Evolutionary conservation across 2,113 vertebrate species (phyloP), one percentile per base, ranked within the genome.

Genomic region (Lophotis ruficrista): DNA sequence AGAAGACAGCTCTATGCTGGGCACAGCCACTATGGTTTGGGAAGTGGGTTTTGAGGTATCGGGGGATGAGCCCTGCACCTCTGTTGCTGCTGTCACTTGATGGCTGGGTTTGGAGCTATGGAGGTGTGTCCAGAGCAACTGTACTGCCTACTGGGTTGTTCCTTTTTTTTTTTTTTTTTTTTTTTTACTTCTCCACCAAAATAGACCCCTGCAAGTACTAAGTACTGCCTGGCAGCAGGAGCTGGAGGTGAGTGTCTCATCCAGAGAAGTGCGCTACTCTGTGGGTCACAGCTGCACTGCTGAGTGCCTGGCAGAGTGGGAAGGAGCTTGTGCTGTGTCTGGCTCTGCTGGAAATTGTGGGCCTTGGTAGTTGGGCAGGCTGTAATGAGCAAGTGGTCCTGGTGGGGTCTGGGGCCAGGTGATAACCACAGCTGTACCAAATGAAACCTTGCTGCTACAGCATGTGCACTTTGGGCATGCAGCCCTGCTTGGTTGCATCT

Each of bases 1-100:
- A 17, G 23, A 15, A 57, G 4, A 8, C 2, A 17, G 8, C 6
- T 78, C 7, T 38, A 21, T 50, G 23, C 6, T 76, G 16, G 33
- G 13, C 0, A 6, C 2, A 45, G 24, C 11, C 0, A 4, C 8
- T 25, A 2, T 18, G 27, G 16, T 31, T 65, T 87, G 41, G n/a
- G 5, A 60, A 76, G 13, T 7, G 10, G 27, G 2, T 11, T 83
- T 58, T 64, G 56, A 45, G 7, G 13, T 16, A 17, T 2, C 2
- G 9, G 25, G 18, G 17, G 6, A 18, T 38, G 6, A 66, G 14
- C 6, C 6, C 8, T 43, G 5, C 2, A 10, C 6, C 4, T 28
- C 33, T 79, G 12, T 25, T 61, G 16, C 25, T 66, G 8, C 51
- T 66, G 12, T 37, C 6, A 4, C 19, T 54, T 48, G 20, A 10